Evolutionary conservation across 2,888 invertebrate genomes (phyloP), one percentile per base, ranked within the genome.

Genomic region (Doris montereyensis): DNA sequence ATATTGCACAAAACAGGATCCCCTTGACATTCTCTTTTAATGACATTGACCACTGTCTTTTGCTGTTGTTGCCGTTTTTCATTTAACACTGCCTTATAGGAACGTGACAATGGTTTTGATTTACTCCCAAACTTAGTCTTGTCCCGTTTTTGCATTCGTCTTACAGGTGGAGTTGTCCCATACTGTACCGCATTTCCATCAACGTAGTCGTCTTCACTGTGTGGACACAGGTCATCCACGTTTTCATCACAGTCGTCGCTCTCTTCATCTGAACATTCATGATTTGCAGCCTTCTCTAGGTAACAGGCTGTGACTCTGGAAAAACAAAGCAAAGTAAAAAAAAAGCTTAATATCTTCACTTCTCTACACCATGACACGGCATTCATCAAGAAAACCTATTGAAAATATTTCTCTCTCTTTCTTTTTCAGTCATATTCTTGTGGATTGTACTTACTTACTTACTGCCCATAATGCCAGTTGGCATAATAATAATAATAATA

Each of bases 1-100:
- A 88, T 81, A 35, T 85, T 86, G 77, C 84, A 85, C 26, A 87
- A 83, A 17, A 84, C 77, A 17, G 85, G 85, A 77, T 86, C 85
- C 41, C 83, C 84, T 24, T 78, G 76, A 77, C 87, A 87, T 57
- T 85, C 84, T 76, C 87, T 87, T 78, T 86, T 87, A 28, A 88
- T 88, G 13, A 89, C 84, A 62, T 80, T 83, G 2, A 86, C 83
- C 30, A 78, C 58, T 13, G 81, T 68, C 8, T 80, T 78, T 10
- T 82, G 82, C 28, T 83, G 74, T 76, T 84, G 75, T 76, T 84
- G 57, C 81, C 83, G 65, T 79, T 81, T 41, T 77, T 79, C 35
- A 82, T 83, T 83, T 83, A 86, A 72, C 80, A 81, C 52, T 84
- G 86, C 72, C 83, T 85, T 80, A 57, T 77, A 76, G 17, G 80